Evolutionary conservation across 2,888 invertebrate genomes (phyloP).

Genomic region (Cremastinae sp.): DNA sequence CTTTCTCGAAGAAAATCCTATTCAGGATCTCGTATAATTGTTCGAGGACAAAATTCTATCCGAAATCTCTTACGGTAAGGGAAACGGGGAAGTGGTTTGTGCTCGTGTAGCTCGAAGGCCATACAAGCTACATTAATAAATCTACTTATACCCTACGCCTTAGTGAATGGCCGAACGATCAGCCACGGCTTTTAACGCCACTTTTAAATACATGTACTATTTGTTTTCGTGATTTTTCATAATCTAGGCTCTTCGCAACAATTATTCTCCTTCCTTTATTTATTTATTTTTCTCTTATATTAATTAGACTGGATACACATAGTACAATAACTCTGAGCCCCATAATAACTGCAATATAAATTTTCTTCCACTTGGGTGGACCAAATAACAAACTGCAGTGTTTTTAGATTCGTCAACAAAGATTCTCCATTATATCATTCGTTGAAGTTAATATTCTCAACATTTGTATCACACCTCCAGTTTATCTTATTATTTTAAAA

Average conservation of each 20-base stretch:
- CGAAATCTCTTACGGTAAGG: too few relatives aligned
- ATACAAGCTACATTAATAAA: too few relatives aligned
- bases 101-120: too few relatives aligned
- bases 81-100: too few relatives aligned
- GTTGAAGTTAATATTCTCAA: constrained; percentile 41
- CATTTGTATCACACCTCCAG: constrained; percentile 12
- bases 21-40: too few relatives aligned
- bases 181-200: too few relatives aligned
- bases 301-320: constrained; percentile 49
- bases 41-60: too few relatives aligned
- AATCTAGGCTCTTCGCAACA: too few relatives aligned
- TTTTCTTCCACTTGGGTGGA: constrained; percentile 66
- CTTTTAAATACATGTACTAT: too few relatives aligned
- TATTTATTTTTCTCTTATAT: constrained; percentile 42
- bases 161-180: too few relatives aligned
- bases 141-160: too few relatives aligned
- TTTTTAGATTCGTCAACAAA: constrained; percentile 66
- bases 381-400: constrained; percentile 70
- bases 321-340: constrained; percentile 71
- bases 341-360: constrained; percentile 73
- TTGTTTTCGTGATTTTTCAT: constrained; percentile 3
- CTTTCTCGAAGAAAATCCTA: too few relatives aligned
- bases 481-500: constrained; percentile 7
- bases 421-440: constrained; percentile 32
- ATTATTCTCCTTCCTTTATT: constrained; percentile 21